These are phyloP conservation scores for Umimayanthus kanabou DNA, from an alignment of 92 coral and sea anemone genomes.

Conservation along the genomic window DNA sequence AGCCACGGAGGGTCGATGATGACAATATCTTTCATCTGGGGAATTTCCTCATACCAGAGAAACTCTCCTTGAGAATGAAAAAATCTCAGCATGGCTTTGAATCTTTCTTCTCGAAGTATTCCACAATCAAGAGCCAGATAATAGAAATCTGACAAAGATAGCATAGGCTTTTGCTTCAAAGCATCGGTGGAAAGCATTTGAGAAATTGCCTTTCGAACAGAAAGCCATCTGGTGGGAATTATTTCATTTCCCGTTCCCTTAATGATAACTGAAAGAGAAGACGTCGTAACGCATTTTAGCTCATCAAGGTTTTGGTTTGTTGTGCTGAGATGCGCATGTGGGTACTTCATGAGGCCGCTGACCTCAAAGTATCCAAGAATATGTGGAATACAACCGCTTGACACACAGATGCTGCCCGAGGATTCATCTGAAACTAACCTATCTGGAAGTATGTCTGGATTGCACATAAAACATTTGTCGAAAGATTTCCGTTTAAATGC, in stretches of 20 bases:
- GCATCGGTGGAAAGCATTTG: conserved; percentile 1
- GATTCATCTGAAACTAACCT: neutral
- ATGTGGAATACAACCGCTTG: conserved; percentile 21
- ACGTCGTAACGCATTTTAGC: neutral
- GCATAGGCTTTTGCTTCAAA: conserved; percentile 1
- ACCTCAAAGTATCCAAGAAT: conserved; percentile 45
- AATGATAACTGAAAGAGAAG: neutral
- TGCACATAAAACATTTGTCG: conserved; percentile 1
- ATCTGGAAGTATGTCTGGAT: conserved; percentile 14
- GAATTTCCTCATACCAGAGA: conserved; percentile 45
- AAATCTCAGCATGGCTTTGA: conserved; percentile 36
- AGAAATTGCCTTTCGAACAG: neutral
- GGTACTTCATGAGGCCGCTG: neutral
- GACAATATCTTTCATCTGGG: conserved; percentile 38
- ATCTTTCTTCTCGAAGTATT: neutral
- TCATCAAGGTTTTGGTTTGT: neutral
- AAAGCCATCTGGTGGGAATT: conserved; percentile 1
- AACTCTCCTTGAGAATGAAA: conserved; percentile 36
- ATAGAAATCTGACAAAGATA: neutral
- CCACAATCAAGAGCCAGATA: neutral
- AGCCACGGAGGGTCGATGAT: conserved; percentile 52
- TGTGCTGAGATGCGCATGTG: neutral
- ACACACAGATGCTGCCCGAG: neutral
- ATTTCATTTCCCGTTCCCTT: conserved; percentile 3
- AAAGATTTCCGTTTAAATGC: too few relatives aligned